phyloP scores from a whole-genome alignment of 2,888 invertebrate genomes.

The Cremastinae sp. region DNA sequence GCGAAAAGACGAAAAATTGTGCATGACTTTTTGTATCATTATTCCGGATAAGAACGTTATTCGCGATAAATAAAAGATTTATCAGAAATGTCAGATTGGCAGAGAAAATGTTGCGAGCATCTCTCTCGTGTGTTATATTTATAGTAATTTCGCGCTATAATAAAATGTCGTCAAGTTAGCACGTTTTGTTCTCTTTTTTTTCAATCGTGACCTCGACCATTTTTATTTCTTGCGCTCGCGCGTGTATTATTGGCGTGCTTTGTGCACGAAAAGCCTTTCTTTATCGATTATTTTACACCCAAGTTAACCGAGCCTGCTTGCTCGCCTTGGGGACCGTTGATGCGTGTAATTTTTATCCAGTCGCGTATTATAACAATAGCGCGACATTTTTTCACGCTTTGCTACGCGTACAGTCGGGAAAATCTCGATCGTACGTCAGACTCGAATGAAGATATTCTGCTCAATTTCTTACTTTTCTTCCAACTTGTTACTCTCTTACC shows the following conservation, averaged over 20 bases:
- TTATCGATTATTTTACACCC: constrained; percentile 58
- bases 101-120: neutral
- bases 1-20: no score
- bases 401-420: neutral
- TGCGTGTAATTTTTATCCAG: constrained; percentile 55
- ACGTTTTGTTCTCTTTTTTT: neutral
- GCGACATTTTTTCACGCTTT: constrained; percentile 35
- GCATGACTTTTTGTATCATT: no score
- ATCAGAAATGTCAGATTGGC: constrained; percentile 6
- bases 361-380: constrained; percentile 34
- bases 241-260: constrained; percentile 16
- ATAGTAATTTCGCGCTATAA: constrained; percentile 32
- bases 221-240: constrained; percentile 47
- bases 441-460: neutral
- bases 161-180: constrained; percentile 34
- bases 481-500: constrained; percentile 7
- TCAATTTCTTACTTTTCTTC: neutral
- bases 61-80: no score
- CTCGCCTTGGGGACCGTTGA: constrained; percentile 48
- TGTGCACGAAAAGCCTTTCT: constrained; percentile 59
- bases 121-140: constrained; percentile 26
- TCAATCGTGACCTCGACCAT: constrained; percentile 47
- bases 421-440: neutral
- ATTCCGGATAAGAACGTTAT: no score
- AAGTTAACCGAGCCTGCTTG: constrained; percentile 41